phyloP scores from a whole-genome alignment of 30 jellyfish, hydroid and myxozoan genomes.

The Sanderia malayensis region DNA sequence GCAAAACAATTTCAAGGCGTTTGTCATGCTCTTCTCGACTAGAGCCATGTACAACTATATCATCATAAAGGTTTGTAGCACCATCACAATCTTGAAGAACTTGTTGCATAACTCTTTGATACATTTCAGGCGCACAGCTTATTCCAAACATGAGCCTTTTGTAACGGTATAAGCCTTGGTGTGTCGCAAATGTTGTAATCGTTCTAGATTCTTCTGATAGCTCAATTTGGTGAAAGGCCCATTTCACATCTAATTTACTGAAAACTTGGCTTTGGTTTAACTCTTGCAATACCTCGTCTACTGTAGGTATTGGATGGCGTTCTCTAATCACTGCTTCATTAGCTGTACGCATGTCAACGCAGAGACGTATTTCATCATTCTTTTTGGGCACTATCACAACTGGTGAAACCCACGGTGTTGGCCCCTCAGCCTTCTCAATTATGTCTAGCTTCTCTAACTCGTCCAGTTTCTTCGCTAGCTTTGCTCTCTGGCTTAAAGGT shows the following conservation, averaged over 20 bases:
- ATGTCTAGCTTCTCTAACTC: conserved; percentile 57
- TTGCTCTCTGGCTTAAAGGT: conserved; percentile 31
- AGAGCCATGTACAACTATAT: conserved; percentile 46
- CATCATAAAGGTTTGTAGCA: conserved; percentile 38
- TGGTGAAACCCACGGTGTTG: conserved; percentile 58
- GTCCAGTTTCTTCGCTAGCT: conserved; percentile 42
- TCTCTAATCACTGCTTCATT: conserved; percentile 54
- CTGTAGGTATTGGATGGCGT: conserved; percentile 58
- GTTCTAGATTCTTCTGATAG: conserved; percentile 49
- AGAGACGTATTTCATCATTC: conserved; percentile 45
- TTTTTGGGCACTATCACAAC: conserved; percentile 40
- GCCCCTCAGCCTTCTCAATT: conserved; percentile 57
- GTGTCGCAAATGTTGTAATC: conserved; percentile 52
- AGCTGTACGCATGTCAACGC: conserved; percentile 59
- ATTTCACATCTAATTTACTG: conserved; percentile 46
- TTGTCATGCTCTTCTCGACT: conserved; percentile 52
- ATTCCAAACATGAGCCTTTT: conserved; percentile 61
- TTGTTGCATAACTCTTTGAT: conserved; percentile 34
- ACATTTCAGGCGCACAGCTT: conserved; percentile 71
- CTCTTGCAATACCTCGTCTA: conserved; percentile 52
- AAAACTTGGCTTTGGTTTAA: conserved; percentile 41
- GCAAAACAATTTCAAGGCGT: conserved; percentile 24
- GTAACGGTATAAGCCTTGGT: conserved; percentile 46
- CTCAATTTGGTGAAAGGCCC: conserved; percentile 72
- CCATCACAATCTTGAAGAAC: conserved; percentile 35